These are phyloP conservation scores for Epinotia brunnichana DNA, from an alignment of 2,888 invertebrate genomes.

Conservation along the genomic window DNA sequence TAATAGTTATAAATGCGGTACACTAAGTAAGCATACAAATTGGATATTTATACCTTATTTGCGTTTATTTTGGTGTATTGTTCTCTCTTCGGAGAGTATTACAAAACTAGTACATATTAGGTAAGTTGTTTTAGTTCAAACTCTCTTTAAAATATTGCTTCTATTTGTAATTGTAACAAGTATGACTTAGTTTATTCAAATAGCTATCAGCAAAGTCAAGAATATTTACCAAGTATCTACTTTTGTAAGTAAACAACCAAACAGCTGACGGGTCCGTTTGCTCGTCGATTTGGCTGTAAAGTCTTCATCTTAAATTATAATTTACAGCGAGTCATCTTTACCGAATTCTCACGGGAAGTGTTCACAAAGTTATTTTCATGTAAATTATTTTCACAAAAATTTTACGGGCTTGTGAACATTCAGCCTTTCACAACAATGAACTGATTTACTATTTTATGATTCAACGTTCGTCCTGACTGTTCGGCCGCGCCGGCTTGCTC, in stretches of 20 bases:
- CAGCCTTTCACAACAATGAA: constrained; percentile 70
- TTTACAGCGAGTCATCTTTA: background rate
- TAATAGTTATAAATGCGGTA: too few species aligned
- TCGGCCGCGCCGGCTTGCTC: constrained; percentile 64
- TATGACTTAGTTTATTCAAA: background rate
- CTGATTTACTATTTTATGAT: constrained; percentile 76
- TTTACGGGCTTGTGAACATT: constrained; percentile 67
- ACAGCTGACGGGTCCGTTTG: constrained; percentile 37
- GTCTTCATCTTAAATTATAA: constrained; percentile 37
- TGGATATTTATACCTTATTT: too few species aligned
- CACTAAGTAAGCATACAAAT: too few species aligned
- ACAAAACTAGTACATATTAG: constrained; percentile 44
- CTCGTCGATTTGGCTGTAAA: constrained; percentile 39
- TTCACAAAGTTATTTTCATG: constrained; percentile 58
- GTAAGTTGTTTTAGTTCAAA: too few species aligned
- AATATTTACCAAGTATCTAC: constrained; percentile 28
- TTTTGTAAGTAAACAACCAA: constrained; percentile 33
- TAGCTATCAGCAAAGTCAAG: constrained; percentile 24
- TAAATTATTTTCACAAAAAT: constrained; percentile 64
- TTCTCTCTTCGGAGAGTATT: background rate
- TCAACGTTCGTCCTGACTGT: constrained; percentile 71
- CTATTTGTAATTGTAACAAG: constrained; percentile 19
- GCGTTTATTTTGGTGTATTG: too few species aligned
- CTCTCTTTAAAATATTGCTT: constrained; percentile 3
- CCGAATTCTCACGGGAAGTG: constrained; percentile 2